Base-by-base conservation (phyloP, 92 coral and sea anemone genomes). In the Phenganax marumi region DNA sequence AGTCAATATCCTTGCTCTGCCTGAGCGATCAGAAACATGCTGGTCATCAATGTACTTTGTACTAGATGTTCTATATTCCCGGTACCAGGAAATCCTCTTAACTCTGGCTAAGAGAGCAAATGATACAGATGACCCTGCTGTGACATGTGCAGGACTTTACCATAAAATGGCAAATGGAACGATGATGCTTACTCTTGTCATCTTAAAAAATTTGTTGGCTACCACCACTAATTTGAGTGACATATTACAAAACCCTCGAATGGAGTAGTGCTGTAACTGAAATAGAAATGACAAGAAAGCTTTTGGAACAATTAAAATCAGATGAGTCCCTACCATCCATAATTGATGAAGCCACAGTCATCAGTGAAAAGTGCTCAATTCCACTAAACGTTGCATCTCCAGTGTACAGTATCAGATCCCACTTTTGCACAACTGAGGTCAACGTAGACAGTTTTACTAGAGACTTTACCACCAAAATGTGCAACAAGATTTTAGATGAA, bases 341-440 rank as follows among this genome's bases (percentile, higher is more conserved):
- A 8, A 62, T 69, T 70, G 69, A 56, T 61, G 82, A 88, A 11
- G 70, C 75, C 64, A 64, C 62, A 68, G 43, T 84, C 57, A 54
- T 84, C 55, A 25, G 75, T 61, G 91, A 62, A 43, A 62, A 62
- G 39, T 62, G 69, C 39, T 18, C 69, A 62, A 62, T 62, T 18
- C 69, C 69, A 18, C 69, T 62, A 62, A 62, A 22, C 69, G 8
- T 62, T 3, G 24, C 69, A 18, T 62, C 69, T 62, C 69, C 69
- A 33, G 75, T 70, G 51, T 70, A 70, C 53, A 70, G 75, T 16
- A 33, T 70, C 51, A 70, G 75, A 70, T 70, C 75, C 75, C 75
- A 70, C 75, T 6, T 70, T 46, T 16, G 75, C 53, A 46, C 8
- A 33, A 19, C 75, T 33, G 75, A 70, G 53, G 75, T 70, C 53